phyloP scores from a whole-genome alignment of 2,113 vertebrate genomes.

The Mesoclemmys tuberculata region DNA sequence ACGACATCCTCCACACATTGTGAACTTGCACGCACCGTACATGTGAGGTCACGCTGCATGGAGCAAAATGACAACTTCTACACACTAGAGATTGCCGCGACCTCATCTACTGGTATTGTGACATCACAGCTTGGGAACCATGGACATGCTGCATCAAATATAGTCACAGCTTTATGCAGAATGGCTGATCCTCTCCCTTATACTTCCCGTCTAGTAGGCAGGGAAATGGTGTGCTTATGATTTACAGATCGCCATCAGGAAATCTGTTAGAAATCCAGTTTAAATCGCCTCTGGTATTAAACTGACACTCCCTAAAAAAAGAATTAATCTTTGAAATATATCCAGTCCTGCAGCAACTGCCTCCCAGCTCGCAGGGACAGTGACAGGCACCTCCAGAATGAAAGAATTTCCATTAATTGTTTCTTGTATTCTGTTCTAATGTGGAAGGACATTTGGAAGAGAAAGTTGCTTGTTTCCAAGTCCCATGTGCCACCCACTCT shows the following conservation, averaged over 20 bases:
- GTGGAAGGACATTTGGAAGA: not conserved
- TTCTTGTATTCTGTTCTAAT: not conserved
- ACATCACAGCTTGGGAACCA: no score
- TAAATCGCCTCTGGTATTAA: not conserved
- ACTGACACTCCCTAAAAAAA: not conserved
- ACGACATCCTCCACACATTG: not conserved
- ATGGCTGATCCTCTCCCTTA: not conserved
- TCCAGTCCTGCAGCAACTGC: not conserved
- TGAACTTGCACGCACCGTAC: no score
- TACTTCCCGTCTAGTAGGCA: not conserved
- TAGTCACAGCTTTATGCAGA: not conserved
- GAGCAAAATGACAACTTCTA: no score
- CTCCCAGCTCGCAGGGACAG: not conserved
- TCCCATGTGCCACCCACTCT: accelerated
- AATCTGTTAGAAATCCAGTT: not conserved
- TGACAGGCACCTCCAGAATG: not conserved
- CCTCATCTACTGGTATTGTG: no score
- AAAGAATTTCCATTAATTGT: not conserved
- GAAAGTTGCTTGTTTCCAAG: not conserved
- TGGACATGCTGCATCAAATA: not conserved
- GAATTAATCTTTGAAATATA: not conserved
- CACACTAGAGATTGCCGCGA: no score
- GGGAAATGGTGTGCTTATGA: not conserved
- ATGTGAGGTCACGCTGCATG: no score
- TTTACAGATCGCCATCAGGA: accelerated